Evolutionary conservation across 2,797 vertebrate species (phyloP).

Genomic region (Novumbra hubbsi): DNA sequence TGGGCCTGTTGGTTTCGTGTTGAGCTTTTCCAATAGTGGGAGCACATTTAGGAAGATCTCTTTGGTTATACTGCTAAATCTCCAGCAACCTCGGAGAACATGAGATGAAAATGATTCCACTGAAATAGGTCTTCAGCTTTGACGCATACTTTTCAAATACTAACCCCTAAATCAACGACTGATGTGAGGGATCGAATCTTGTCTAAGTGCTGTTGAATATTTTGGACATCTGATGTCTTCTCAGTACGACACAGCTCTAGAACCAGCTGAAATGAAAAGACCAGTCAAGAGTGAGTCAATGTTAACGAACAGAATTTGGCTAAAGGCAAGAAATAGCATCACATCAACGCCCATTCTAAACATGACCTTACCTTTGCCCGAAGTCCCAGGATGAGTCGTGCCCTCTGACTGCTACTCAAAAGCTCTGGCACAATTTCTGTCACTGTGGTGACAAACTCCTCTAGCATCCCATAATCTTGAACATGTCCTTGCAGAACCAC

Average conservation of each 20-base stretch:
- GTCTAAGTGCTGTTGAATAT: slow-evolving; percentile 60
- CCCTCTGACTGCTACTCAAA: slow-evolving; percentile 73
- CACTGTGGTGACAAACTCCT: slow-evolving; percentile 73
- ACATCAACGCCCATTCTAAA: background rate
- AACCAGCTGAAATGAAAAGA: slow-evolving; percentile 57
- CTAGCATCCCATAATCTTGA: slow-evolving; percentile 70
- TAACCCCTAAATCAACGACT: slow-evolving; percentile 63
- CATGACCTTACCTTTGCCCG: slow-evolving; percentile 54
- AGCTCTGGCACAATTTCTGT: slow-evolving; percentile 69
- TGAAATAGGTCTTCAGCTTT: background rate
- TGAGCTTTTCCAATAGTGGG: no score
- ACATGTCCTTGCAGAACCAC: slow-evolving; percentile 64
- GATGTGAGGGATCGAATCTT: slow-evolving; percentile 61
- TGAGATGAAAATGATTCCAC: background rate
- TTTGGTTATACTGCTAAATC: no score
- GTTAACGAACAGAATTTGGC: background rate
- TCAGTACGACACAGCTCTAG: slow-evolving; percentile 64
- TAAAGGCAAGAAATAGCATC: background rate
- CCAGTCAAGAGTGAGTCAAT: slow-evolving; percentile 14
- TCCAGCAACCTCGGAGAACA: no score
- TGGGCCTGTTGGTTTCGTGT: no score
- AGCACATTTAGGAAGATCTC: no score
- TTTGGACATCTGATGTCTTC: slow-evolving; percentile 44
- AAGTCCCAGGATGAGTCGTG: slow-evolving; percentile 77
- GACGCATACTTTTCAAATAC: background rate